These are phyloP conservation scores for Pelodytes ibericus DNA, from an alignment of 2,797 vertebrate genomes.

Conservation along the genomic window DNA sequence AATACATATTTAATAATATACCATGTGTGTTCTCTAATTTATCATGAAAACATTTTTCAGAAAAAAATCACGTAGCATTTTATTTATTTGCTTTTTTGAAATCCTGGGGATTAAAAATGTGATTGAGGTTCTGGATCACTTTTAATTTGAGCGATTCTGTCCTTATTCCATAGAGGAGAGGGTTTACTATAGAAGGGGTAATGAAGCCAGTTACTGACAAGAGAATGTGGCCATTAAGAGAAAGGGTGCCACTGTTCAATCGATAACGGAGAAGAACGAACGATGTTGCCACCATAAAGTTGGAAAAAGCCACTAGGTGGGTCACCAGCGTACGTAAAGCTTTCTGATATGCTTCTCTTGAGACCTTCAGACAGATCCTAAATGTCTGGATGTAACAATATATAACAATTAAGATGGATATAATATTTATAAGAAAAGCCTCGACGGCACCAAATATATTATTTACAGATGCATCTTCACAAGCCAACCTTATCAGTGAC, in stretches of 20 bases:
- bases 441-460: conserved; percentile 28
- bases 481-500: conserved; percentile 24
- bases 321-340: conserved; percentile 32
- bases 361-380: conserved; percentile 23
- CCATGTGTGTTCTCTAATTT: too few species aligned
- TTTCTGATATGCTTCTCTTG: conserved; percentile 34
- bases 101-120: not conserved
- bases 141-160: conserved; percentile 31
- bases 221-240: conserved; percentile 2
- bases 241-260: conserved; percentile 6
- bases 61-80: too few species aligned
- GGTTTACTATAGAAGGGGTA: conserved; percentile 19
- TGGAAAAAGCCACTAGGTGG: conserved; percentile 22
- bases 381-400: conserved; percentile 39
- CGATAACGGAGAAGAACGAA: conserved; percentile 31
- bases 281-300: conserved; percentile 17
- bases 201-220: conserved; percentile 18
- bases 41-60: too few species aligned
- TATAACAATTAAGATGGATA: not conserved
- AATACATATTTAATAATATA: too few species aligned
- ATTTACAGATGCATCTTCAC: conserved; percentile 28
- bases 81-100: not conserved
- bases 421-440: conserved; percentile 11
- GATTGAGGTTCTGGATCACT: conserved; percentile 16
- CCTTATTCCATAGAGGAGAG: conserved; percentile 38